Conservation (phyloP, 2,888 invertebrate species). For the Drosophila macrospina region DNA sequence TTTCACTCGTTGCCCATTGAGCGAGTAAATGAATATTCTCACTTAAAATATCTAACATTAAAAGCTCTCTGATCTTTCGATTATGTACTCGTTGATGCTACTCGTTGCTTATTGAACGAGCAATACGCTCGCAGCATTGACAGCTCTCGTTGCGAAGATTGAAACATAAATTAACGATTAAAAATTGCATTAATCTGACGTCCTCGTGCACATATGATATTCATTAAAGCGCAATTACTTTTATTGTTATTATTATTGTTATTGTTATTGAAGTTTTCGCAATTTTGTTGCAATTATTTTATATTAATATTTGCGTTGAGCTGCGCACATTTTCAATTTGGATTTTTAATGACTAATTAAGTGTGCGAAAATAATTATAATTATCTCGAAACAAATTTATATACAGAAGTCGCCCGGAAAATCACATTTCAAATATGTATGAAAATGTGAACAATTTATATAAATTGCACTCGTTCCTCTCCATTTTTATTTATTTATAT, state of each 20-base stretch:
- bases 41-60: background rate
- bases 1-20: background rate
- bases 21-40: background rate
- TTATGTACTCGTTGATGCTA: background rate
- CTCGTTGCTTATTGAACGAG: background rate
- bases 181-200: constrained; percentile 13
- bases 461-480: constrained; percentile 21
- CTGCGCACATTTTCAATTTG: constrained; percentile 69
- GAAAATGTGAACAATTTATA: constrained; percentile 53
- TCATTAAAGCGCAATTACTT: constrained; percentile 67
- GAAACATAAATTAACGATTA: background rate
- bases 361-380: constrained; percentile 80
- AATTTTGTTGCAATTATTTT: constrained; percentile 68
- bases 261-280: constrained; percentile 41
- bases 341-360: constrained; percentile 82
- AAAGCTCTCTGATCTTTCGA: too few relatives aligned
- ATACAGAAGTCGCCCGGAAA: constrained; percentile 57
- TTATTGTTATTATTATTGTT: constrained; percentile 55
- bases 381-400: constrained; percentile 62
- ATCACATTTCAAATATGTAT: constrained; percentile 49
- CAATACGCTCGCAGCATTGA: background rate
- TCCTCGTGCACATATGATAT: constrained; percentile 63
- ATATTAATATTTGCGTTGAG: constrained; percentile 60
- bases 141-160: background rate
- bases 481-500: constrained; percentile 3